Base-by-base conservation (phyloP, 1,140 invertebrate species). In the Zaprionus nigranus region DNA sequence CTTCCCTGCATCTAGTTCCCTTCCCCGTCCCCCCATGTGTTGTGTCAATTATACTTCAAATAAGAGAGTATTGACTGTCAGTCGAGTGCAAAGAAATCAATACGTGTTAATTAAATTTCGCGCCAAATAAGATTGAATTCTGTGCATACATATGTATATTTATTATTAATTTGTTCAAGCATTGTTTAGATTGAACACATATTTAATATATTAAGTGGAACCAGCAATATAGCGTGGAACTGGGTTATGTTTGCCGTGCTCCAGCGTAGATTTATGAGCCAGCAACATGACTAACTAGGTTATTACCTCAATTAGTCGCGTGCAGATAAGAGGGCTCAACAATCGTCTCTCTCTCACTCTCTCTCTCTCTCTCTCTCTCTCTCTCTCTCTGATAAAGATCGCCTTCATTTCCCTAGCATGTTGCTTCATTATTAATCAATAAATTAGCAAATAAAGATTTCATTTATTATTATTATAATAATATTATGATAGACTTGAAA, bases 91-190 rank as follows among this genome's bases (percentile, higher is more conserved):
- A 46, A 87, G 82, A 84, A 90, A 90, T 88, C 84, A 88, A 88
- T 88, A 87, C 56, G 61, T 84, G 71, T 87, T 88, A 79, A 88
- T 84, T 79, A 61, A 90, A 81, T 84, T 76, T 79, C 56, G 65
- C 77, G 74, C 28, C 67, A 87, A 88, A 83, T 74, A 74, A 75
- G 86, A 76, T 76, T 85, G 67, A 51, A 36, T 61, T 66, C 20
- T 13, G 20, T 24, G 22, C 20, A 34, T 34, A 9, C 30, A 34
- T 46, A 38, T n/a, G n/a, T n/a, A n/a, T 74, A 64, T 72, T 83
- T 70, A 81, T 75, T 53, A 36, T 56, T 17, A 17, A 17, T 46
- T 46, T 46, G 40, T 43, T 69, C 65, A 57, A n/a, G 68, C 56
- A 51, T 59, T 51, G 43, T 60, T 69, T 53, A 51, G 46, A 22